Base-by-base conservation (phyloP, 2,113 vertebrate genomes). In the Pollachius pollachius region DNA sequence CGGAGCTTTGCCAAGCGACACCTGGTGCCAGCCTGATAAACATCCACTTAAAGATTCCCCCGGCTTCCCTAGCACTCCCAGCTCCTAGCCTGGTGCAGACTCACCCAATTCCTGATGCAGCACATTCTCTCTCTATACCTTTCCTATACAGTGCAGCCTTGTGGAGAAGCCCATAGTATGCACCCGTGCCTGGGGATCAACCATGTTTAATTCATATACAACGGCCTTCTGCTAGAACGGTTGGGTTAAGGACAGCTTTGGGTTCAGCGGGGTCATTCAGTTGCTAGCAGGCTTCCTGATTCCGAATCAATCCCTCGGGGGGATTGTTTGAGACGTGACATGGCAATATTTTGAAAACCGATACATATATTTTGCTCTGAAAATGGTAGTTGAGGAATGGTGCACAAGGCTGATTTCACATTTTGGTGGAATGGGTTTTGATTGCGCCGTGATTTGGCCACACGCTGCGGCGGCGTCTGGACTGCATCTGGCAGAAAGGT, bases 1-100 rank as follows among this genome's bases (percentile, higher is more conserved):
- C 71, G 52, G 76, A 78, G 71, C 70, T 84, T 81, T 79, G 83
- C 80, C 75, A 87, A 80, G 84, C 89, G 82, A 78, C 68, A 79
- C 65, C 65, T 9, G 34, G 74, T 82, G 83, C 75, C 81, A 79
- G 80, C 78, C 71, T 54, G 65, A 73, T 86, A 74, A 86, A 82
- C 72, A 74, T 72, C 48, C 65, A 67, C 83, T 83, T 80, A 85
- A 85, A 75, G 79, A 82, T 79, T 79, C 76, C 84, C 72, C 59
- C 16, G 37, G 73, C 73, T 62, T 52, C 75, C 52, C 19, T 1
- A 9, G 41, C 41, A 21, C 70, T 76, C 19, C 52, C 65, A 59
- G 63, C 41, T 48, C 41, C 12, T 34, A 61, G 65, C 56, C 18
- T 23, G 59, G 65, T 64, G 34, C 62, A 66, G 41, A 25, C 68